Evolutionary conservation across 2,797 vertebrate species (phyloP).

Genomic region (Mallotus villosus): DNA sequence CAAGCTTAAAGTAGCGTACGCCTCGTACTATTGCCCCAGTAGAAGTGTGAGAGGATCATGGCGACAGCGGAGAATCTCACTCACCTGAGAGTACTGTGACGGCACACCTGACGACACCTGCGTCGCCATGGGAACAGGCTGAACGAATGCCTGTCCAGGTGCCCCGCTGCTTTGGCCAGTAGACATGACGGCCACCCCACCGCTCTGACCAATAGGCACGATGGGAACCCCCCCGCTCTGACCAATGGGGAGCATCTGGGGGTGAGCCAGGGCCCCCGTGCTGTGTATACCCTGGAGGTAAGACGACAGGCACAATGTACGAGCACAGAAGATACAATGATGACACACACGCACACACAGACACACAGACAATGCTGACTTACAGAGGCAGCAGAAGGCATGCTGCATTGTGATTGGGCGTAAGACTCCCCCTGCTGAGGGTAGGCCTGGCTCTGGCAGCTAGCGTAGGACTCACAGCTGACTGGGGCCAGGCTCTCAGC

Average conservation of each 20-base stretch:
- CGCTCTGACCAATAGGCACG: constrained; percentile 67
- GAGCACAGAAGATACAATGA: neutral
- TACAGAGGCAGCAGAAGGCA: constrained; percentile 64
- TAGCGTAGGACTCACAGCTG: constrained; percentile 73
- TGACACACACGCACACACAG: neutral
- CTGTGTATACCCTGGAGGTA: constrained; percentile 53
- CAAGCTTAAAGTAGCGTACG: neutral
- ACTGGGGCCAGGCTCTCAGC: constrained; percentile 69
- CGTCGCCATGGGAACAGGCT: constrained; percentile 70
- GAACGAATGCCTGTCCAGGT: constrained; percentile 72
- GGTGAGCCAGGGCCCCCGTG: constrained; percentile 51
- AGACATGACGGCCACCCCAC: constrained; percentile 61
- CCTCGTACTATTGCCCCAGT: neutral
- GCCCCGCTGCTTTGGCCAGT: constrained; percentile 67
- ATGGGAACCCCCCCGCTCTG: constrained; percentile 65
- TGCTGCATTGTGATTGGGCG: constrained; percentile 58
- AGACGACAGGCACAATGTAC: constrained; percentile 24
- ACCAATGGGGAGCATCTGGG: constrained; percentile 68
- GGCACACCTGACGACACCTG: constrained; percentile 75
- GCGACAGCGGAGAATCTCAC: constrained; percentile 29
- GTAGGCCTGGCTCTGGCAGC: constrained; percentile 73
- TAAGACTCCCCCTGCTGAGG: constrained; percentile 72
- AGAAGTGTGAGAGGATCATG: neutral
- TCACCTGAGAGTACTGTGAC: constrained; percentile 79
- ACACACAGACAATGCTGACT: constrained; percentile 35